Conservation (phyloP, 2,797 vertebrate species). For the Pogoniulus pusillus region DNA sequence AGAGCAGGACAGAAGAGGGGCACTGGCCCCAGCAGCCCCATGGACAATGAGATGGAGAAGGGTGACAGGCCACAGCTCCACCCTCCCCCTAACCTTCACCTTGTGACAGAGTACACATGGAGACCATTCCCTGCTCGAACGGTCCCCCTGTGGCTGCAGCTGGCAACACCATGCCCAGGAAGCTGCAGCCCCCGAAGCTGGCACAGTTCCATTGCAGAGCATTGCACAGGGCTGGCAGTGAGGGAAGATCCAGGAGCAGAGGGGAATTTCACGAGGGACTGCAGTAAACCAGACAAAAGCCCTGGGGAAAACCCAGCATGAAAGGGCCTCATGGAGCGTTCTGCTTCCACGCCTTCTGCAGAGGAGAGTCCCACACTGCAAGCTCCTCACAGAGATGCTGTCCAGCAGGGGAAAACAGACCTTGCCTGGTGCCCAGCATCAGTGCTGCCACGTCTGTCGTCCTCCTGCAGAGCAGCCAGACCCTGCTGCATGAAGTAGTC, state of each 20-base stretch:
- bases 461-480: neutral
- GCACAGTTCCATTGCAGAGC: neutral
- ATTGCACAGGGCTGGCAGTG: neutral
- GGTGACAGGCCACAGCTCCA: neutral
- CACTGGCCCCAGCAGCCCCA: neutral
- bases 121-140: fast-evolving
- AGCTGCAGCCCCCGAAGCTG: neutral
- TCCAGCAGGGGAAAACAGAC: neutral
- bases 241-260: neutral
- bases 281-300: neutral
- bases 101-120: neutral
- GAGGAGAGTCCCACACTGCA: neutral
- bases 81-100: neutral
- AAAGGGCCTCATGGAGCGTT: neutral
- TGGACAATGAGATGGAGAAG: neutral
- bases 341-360: neutral
- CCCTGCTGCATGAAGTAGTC: neutral
- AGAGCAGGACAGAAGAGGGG: neutral
- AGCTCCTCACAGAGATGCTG: fast-evolving
- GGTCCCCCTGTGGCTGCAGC: fast-evolving
- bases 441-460: neutral
- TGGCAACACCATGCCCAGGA: neutral
- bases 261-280: neutral
- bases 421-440: neutral
- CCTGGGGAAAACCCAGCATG: neutral